These are phyloP conservation scores for Monarcha castaneiventris DNA, from an alignment of 2,113 vertebrate genomes.

Conservation along the genomic window DNA sequence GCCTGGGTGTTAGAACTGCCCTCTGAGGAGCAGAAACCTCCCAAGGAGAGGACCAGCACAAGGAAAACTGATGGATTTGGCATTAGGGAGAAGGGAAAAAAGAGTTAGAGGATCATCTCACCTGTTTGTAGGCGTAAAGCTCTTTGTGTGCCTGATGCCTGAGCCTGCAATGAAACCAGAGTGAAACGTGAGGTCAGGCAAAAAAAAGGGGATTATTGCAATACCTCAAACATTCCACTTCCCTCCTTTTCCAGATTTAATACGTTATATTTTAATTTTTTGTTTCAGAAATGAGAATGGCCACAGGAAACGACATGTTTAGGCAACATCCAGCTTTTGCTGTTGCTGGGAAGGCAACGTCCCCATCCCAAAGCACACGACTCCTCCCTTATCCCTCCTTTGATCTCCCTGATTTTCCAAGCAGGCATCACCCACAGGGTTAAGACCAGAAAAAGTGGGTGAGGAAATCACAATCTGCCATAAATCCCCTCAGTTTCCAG, in stretches of 20 bases:
- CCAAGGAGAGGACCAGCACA: neutral
- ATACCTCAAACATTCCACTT: neutral
- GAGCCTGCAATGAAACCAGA: conserved; percentile 80
- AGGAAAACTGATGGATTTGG: neutral
- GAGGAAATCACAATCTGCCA: neutral
- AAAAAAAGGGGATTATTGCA: neutral
- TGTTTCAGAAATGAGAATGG: neutral
- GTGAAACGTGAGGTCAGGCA: neutral
- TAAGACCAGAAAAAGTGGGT: neutral
- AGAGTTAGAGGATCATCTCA: conserved; percentile 44
- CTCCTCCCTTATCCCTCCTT: neutral
- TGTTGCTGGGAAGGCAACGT: rapidly evolving
- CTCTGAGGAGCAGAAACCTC: neutral
- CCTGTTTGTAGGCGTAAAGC: conserved; percentile 99
- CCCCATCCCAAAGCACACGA: neutral
- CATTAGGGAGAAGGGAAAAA: neutral
- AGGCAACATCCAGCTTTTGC: neutral
- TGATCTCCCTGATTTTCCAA: neutral
- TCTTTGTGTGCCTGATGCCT: conserved; percentile 98
- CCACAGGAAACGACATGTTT: rapidly evolving
- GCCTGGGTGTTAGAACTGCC: too few species aligned
- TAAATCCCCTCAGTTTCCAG: neutral
- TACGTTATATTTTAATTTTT: neutral
- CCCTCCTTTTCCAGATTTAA: neutral
- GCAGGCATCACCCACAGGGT: neutral